Conservation (phyloP, 2,113 vertebrate genomes). For the Melanotaenia duboulayi region DNA sequence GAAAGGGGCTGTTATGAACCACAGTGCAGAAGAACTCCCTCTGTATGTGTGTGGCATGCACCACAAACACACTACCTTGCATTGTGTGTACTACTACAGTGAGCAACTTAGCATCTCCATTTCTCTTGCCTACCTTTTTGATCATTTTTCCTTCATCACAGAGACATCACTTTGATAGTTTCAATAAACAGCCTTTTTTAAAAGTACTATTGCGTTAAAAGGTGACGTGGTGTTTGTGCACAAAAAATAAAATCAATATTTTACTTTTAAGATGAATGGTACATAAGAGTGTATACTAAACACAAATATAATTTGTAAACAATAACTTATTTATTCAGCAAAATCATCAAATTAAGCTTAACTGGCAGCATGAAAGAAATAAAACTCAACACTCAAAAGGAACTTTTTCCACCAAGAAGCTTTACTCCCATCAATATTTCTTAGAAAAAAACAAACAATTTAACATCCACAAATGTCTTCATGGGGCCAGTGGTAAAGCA, state of each 20-base stretch:
- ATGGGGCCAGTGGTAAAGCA: constrained; percentile 12
- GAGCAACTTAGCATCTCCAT: constrained; percentile 20
- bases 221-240: not conserved
- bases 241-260: not conserved
- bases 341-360: not conserved
- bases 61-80: constrained; percentile 44
- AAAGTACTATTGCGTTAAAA: constrained; percentile 13
- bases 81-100: constrained; percentile 25
- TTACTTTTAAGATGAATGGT: not conserved
- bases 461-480: constrained; percentile 22
- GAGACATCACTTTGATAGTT: constrained; percentile 31
- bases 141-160: constrained; percentile 8
- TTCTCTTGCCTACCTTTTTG: constrained; percentile 1
- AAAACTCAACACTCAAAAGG: constrained; percentile 22
- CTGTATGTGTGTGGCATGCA: constrained; percentile 38
- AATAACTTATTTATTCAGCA: not conserved
- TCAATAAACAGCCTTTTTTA: constrained; percentile 24
- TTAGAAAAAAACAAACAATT: constrained; percentile 52
- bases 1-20: constrained; percentile 69
- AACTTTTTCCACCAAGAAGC: constrained; percentile 23
- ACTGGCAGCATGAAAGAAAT: constrained; percentile 6
- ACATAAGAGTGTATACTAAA: not conserved
- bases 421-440: constrained; percentile 60
- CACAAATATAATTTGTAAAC: not conserved
- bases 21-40: constrained; percentile 65